A percentile compares a stretch with the other conserved stretches of the same genome.
phyloP scores from a whole-genome alignment of 2,797 vertebrate genomes.

The Pygocentrus nattereri region DNA sequence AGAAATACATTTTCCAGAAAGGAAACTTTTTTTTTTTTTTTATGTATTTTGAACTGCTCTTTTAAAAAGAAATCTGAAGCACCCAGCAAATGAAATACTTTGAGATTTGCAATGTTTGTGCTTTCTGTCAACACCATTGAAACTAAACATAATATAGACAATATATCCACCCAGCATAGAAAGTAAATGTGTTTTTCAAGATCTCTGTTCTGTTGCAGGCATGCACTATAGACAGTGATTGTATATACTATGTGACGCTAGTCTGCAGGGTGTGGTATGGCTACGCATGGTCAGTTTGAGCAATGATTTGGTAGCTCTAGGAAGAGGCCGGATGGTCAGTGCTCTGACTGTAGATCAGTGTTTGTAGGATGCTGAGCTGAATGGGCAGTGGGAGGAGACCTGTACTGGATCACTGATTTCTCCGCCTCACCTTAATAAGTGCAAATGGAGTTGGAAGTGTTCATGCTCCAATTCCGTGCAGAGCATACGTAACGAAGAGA shows the following conservation, averaged over 20 bases:
- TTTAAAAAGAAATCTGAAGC: too few species aligned
- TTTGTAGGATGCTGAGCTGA: conserved; percentile 9
- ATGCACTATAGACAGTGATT: not conserved
- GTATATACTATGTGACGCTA: not conserved
- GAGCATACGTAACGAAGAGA: conserved; percentile 21
- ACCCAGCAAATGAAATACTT: too few species aligned
- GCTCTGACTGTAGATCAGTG: conserved; percentile 1
- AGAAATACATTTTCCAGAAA: too few species aligned
- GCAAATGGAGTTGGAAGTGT: conserved; percentile 43
- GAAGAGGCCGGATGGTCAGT: conserved; percentile 15
- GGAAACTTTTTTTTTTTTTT: too few species aligned
- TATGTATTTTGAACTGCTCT: too few species aligned
- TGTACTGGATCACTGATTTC: conserved; percentile 18
- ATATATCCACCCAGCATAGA: not conserved
- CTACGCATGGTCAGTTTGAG: conserved; percentile 3
- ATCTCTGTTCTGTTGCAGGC: not conserved
- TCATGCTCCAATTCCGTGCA: conserved; percentile 6
- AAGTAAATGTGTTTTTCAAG: not conserved
- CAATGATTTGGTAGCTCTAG: conserved; percentile 5
- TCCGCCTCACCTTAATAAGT: conserved; percentile 34
- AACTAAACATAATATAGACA: too few species aligned
- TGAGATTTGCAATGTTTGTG: too few species aligned
- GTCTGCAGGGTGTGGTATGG: not conserved
- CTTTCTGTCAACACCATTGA: too few species aligned
- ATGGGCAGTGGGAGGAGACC: conserved; percentile 8